Percentiles rank a stretch among this genome's conserved stretches.
phyloP scores from a whole-genome alignment of 2,888 invertebrate genomes.

The Orgyia antiqua region DNA sequence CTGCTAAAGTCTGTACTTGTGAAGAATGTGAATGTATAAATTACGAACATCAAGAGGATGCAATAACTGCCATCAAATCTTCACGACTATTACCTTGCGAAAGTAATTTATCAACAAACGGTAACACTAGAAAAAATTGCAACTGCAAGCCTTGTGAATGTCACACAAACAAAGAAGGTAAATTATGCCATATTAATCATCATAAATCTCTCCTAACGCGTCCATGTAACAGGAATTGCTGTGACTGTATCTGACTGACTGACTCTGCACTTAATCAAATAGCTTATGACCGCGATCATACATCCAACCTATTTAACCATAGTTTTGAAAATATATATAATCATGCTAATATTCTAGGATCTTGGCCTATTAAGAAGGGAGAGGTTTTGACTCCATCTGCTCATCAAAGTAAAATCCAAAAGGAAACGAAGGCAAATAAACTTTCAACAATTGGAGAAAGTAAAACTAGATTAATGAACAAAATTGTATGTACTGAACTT shows the following conservation, averaged over 20 bases:
- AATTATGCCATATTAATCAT: background rate
- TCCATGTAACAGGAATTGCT: background rate
- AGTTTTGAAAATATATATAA: background rate
- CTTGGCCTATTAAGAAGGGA: slow-evolving; percentile 5
- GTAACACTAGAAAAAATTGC: slow-evolving; percentile 9
- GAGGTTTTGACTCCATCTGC: slow-evolving; percentile 9
- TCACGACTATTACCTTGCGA: slow-evolving; percentile 9
- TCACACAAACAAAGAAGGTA: slow-evolving; percentile 12
- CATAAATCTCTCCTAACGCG: background rate
- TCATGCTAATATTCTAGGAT: background rate
- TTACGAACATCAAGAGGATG: slow-evolving; percentile 27
- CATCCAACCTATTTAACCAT: background rate
- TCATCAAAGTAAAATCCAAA: slow-evolving; percentile 6
- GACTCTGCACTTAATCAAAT: background rate
- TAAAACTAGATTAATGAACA: background rate
- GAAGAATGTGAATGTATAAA: slow-evolving; percentile 36
- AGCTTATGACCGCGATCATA: too few species aligned
- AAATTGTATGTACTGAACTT: slow-evolving; percentile 1
- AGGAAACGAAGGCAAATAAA: background rate
- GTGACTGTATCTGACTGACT: background rate
- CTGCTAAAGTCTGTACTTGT: slow-evolving; percentile 17
- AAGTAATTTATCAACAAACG: background rate
- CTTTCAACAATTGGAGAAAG: background rate
- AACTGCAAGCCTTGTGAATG: slow-evolving; percentile 31
- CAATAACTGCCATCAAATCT: slow-evolving; percentile 12